Evolutionary conservation across 2,888 invertebrate species (phyloP).

Genomic region (Xestia sexstrigata): DNA sequence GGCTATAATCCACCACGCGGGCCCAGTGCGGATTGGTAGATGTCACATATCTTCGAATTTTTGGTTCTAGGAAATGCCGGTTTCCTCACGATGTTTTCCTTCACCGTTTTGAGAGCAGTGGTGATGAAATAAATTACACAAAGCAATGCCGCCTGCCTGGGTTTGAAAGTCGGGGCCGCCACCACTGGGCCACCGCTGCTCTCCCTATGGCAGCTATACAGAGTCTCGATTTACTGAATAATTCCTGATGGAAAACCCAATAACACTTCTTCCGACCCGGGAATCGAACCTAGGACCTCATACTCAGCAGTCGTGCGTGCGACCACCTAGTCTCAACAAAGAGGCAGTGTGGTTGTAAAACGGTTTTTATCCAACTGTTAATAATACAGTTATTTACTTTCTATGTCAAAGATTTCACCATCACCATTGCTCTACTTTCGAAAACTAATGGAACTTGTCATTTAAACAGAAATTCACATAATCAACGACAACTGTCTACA

Average conservation of each 20-base stretch:
- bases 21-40: too few species aligned
- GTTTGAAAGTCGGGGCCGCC: too few species aligned
- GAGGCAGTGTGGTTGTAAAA: neutral
- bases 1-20: too few species aligned
- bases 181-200: too few species aligned
- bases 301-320: neutral
- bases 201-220: too few species aligned
- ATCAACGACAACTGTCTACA: neutral
- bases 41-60: too few species aligned
- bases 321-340: neutral
- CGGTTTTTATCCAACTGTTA: neutral
- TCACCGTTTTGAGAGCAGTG: too few species aligned
- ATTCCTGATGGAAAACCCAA: neutral
- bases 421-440: constrained; percentile 15
- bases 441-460: constrained; percentile 1
- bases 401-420: neutral
- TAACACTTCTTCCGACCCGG: neutral
- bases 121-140: too few species aligned
- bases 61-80: too few species aligned
- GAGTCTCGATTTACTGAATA: neutral
- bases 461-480: constrained; percentile 10
- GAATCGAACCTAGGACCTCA: neutral
- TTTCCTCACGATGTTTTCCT: too few species aligned
- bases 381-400: neutral
- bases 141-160: too few species aligned